Evolutionary conservation across 2,888 invertebrate genomes (phyloP), one percentile per base, ranked within the genome.

Genomic region (Melangyna quadrimaculata): DNA sequence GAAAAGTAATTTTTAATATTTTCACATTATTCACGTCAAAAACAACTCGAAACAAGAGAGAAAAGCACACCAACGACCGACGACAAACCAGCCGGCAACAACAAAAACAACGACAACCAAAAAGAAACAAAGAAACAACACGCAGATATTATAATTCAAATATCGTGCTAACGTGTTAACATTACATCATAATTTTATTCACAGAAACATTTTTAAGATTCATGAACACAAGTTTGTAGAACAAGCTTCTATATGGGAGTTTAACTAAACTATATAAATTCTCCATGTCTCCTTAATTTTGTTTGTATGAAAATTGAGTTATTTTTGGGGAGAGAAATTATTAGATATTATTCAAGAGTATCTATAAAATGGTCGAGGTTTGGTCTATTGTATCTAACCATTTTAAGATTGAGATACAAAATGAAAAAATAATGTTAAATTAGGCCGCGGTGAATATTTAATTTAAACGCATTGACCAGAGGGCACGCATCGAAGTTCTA

Each of bases 151-250:
- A 84, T 84, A 87, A 87, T 78, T 84, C 84, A 80, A 87, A 75
- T 86, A 80, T 84, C 84, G 83, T 82, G 88, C 86, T 88, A 88
- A 88, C 87, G 88, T 88, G 88, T 88, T 87, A 88, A 88, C 87
- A 88, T 87, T 87, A 87, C 87, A 87, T 87, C 87, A 87, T 86
- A 87, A 86, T 86, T 74, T 82, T 78, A 87, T 81, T 70, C 78
- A 51, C 12, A 78, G 35, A 67, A 65, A 37, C n/a, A n/a, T 37
- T 57, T 55, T 55, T 14, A 59, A 65, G 65, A 65, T 71, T 45
- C 43, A 53, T 59, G 74, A 67, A 65, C 32, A 67, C 29, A 55
- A 61, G 51, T 59, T 67, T 59, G n/a, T n/a, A 71, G 71, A 78
- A 72, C 69, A 69, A 61, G 69, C 70, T 67, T 67, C 63, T 17